A percentile compares a stretch with the other conserved stretches of the same genome.
phyloP scores from a whole-genome alignment of 1,140 invertebrate species.

The Drosophila pandora region DNA sequence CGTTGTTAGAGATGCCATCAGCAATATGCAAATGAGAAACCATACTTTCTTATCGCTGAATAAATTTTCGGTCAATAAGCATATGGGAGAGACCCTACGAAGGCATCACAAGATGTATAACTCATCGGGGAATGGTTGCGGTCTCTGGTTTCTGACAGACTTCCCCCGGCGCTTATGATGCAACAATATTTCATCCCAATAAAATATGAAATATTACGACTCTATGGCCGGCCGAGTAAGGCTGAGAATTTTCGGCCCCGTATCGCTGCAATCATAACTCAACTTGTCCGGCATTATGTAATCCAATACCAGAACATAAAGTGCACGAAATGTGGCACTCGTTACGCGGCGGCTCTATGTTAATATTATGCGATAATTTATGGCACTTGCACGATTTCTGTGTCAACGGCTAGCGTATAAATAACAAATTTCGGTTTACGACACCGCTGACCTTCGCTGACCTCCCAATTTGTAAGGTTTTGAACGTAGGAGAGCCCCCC shows the following conservation, averaged over 20 bases:
- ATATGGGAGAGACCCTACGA: constrained; percentile 24
- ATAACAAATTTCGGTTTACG: constrained; percentile 75
- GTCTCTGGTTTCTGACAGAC: constrained; percentile 51
- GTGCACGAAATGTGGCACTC: constrained; percentile 63
- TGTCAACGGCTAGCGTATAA: constrained; percentile 62
- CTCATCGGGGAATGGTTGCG: constrained; percentile 39
- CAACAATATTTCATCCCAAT: constrained; percentile 71
- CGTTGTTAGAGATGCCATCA: constrained; percentile 19
- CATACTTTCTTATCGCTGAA: constrained; percentile 42
- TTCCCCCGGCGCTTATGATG: constrained; percentile 49
- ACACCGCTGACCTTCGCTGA: constrained; percentile 68
- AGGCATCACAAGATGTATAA: constrained; percentile 27
- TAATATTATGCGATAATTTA: constrained; percentile 67
- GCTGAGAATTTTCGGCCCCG: constrained; percentile 33
- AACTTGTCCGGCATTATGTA: constrained; percentile 59
- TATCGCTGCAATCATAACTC: constrained; percentile 69
- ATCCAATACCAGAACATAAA: constrained; percentile 75
- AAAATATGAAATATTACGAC: constrained; percentile 70
- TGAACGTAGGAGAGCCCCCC: not conserved
- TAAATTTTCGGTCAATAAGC: constrained; percentile 46
- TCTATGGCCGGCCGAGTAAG: constrained; percentile 15
- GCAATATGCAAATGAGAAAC: constrained; percentile 31
- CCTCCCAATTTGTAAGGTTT: constrained; percentile 16
- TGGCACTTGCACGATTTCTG: constrained; percentile 63
- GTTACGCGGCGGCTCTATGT: constrained; percentile 52